Conservation (phyloP, 2,113 vertebrate species). For the Ictidomys tridecemlineatus region DNA sequence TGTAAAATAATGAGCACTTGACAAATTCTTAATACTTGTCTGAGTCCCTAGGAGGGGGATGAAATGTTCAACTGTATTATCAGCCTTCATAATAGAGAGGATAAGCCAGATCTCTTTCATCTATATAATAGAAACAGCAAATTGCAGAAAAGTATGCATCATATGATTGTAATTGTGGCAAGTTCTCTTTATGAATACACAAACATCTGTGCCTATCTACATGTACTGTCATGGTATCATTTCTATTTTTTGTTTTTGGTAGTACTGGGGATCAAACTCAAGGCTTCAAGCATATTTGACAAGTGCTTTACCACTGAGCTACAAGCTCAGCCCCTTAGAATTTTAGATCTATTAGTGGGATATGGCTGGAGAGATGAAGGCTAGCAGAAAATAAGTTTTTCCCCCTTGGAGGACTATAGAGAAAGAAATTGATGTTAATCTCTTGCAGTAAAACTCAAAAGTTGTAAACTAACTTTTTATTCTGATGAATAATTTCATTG, state of each 20-base stretch:
- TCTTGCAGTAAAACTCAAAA: background rate
- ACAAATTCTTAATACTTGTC: slow-evolving; percentile 39
- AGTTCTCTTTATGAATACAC: background rate
- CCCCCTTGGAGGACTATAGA: background rate
- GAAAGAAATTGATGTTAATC: background rate
- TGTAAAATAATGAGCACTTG: background rate
- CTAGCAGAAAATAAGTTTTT: background rate
- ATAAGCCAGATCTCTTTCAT: background rate
- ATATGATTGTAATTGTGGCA: background rate
- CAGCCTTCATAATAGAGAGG: background rate
- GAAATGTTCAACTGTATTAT: background rate
- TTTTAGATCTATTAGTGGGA: background rate
- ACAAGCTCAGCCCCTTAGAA: background rate
- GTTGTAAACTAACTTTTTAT: background rate
- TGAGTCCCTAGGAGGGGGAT: background rate
- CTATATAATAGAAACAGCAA: background rate
- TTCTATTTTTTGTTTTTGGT: background rate
- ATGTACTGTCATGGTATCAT: background rate
- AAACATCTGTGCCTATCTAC: background rate
- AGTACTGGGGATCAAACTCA: background rate
- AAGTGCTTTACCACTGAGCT: background rate
- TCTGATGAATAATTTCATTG: background rate
- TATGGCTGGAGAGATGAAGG: background rate
- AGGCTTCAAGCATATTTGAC: background rate
- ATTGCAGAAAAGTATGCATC: background rate